Evolutionary conservation across 23 tunicate genomes (phyloP).

Genomic region (Clavelina lepadiformis): DNA sequence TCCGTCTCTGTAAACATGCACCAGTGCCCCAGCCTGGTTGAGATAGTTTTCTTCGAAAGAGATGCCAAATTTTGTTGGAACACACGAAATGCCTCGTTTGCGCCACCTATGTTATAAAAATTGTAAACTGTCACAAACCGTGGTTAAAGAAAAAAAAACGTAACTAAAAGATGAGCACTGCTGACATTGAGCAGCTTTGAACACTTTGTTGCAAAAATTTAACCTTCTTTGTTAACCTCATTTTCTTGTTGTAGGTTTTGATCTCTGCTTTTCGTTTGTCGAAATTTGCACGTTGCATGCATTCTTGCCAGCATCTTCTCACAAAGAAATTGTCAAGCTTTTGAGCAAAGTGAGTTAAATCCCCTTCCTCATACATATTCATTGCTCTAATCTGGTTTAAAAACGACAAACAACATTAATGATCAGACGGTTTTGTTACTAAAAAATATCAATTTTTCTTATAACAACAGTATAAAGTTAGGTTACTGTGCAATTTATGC

Average conservation of each 20-base stretch:
- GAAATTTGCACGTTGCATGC: conserved; percentile 22
- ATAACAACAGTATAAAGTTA: no score
- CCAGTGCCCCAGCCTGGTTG: conserved; percentile 92
- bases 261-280: conserved; percentile 23
- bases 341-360: conserved; percentile 37
- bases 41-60: background rate
- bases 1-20: conserved; percentile 76
- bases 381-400: conserved; percentile 52
- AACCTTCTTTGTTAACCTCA: no score
- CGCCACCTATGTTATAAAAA: no score
- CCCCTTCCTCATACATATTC: conserved; percentile 67
- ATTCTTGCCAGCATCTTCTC: conserved; percentile 58
- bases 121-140: no score
- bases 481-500: no score
- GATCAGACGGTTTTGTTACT: no score
- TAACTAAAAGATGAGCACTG: no score
- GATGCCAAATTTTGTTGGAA: conserved; percentile 26
- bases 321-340: conserved; percentile 10
- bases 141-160: no score
- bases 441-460: no score
- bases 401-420: no score
- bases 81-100: conserved; percentile 36
- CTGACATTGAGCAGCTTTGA: no score
- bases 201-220: no score
- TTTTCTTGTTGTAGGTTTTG: conserved; percentile 42